Evolutionary conservation across 1,140 invertebrate genomes (phyloP).

Genomic region (Drosophila orena): DNA sequence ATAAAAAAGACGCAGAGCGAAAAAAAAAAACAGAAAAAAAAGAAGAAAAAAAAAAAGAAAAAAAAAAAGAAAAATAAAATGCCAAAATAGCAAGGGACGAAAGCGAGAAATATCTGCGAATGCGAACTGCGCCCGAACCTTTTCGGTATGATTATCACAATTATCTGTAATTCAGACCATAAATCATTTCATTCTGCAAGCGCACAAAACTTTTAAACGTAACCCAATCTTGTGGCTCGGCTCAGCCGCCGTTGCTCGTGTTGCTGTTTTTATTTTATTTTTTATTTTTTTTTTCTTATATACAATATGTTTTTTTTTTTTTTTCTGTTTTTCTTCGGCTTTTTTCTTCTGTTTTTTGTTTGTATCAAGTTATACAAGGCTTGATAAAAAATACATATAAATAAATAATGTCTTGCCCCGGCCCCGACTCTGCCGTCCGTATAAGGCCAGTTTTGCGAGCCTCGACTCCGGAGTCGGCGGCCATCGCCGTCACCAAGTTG

Average conservation of each 20-base stretch:
- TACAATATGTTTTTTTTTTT: not conserved
- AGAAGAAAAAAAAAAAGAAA: not conserved
- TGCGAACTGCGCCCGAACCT: slow-evolving; percentile 66
- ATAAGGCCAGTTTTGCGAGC: slow-evolving; percentile 44
- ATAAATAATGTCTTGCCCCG: slow-evolving; percentile 65
- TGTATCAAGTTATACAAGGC: slow-evolving; percentile 72
- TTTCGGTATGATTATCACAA: slow-evolving; percentile 84
- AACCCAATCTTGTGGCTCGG: slow-evolving; percentile 67
- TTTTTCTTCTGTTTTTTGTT: slow-evolving; percentile 18
- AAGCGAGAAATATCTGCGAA: slow-evolving; percentile 58
- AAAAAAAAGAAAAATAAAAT: not conserved
- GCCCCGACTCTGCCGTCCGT: slow-evolving; percentile 35
- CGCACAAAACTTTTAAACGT: slow-evolving; percentile 72
- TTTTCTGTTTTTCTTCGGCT: not conserved
- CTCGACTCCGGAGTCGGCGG: slow-evolving; percentile 10
- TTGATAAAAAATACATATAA: slow-evolving; percentile 71
- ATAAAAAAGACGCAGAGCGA: not conserved
- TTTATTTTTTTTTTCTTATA: not conserved
- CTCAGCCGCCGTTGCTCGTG: slow-evolving; percentile 6
- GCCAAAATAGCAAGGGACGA: not conserved
- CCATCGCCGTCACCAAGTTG: slow-evolving; percentile 65
- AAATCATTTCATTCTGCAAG: slow-evolving; percentile 81
- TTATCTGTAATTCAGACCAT: slow-evolving; percentile 84
- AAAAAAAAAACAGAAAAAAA: too few relatives aligned
- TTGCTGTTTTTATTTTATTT: not conserved